Conservation (phyloP, 1,140 invertebrate genomes). For the Euura lappo region DNA sequence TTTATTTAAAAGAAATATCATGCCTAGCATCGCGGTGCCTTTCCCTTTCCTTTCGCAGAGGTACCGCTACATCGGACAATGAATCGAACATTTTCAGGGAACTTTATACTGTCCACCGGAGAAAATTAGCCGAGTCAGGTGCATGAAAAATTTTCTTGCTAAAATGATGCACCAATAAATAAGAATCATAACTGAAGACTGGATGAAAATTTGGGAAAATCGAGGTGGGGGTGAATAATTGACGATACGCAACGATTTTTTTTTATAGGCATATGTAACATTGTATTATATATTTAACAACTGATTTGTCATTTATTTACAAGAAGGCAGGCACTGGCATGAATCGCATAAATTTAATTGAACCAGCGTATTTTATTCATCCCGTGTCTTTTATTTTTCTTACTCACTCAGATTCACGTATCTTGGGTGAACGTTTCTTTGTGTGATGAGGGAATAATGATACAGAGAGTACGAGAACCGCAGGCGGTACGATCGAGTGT, state of each 20-base stretch:
- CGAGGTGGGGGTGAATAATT: conserved; percentile 6
- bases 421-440: neutral
- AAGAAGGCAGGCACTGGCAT: conserved; percentile 38
- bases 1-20: neutral
- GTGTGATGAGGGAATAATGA: neutral
- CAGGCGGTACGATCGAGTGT: neutral
- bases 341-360: neutral
- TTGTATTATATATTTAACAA: conserved; percentile 53
- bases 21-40: neutral
- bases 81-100: no score
- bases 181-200: no score
- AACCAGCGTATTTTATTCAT: neutral
- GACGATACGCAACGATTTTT: conserved; percentile 21
- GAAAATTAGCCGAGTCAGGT: no score
- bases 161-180: no score
- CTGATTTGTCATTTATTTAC: conserved; percentile 42
- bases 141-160: no score
- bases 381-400: neutral
- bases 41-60: no score
- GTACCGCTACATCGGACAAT: no score
- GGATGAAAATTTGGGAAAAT: no score
- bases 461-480: neutral
- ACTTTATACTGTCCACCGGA: no score
- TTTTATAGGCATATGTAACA: conserved; percentile 33
- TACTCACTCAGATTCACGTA: neutral